Percentiles rank a stretch among this genome's conserved stretches.
Conservation (phyloP, 2,888 invertebrate species). For the Trachelus stipa region DNA sequence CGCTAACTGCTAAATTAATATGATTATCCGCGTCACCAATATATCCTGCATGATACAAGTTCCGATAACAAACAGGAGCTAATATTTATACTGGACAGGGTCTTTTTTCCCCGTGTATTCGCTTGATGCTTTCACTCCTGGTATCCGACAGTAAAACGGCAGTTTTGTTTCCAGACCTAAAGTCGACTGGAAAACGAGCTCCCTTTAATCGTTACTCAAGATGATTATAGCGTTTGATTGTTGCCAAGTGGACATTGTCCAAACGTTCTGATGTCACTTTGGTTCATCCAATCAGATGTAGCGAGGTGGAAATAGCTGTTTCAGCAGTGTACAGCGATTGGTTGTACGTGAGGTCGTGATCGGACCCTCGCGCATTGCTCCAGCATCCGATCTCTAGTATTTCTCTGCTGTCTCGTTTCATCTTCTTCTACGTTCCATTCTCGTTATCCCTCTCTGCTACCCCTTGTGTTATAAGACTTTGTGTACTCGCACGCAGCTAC, state of each 20-base stretch:
- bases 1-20: background rate
- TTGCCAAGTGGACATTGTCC: conserved; percentile 49
- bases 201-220: conserved; percentile 37
- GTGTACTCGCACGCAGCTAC: background rate
- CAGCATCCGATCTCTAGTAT: background rate
- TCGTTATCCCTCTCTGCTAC: conserved; percentile 12
- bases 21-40: background rate
- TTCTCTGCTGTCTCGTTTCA: conserved; percentile 4
- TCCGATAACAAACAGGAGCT: no score
- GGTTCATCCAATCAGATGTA: conserved; percentile 49
- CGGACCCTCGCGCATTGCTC: conserved; percentile 3
- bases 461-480: background rate
- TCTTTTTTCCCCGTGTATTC: background rate
- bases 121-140: background rate
- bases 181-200: background rate
- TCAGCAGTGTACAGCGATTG: conserved; percentile 45
- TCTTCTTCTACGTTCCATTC: conserved; percentile 4
- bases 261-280: conserved; percentile 47
- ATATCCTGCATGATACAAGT: background rate
- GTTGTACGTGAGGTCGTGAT: conserved; percentile 35
- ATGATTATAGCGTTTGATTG: conserved; percentile 43
- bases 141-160: background rate
- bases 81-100: background rate
- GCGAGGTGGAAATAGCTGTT: conserved; percentile 48
- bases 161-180: background rate